Evolutionary conservation across 1,140 invertebrate genomes (phyloP).

Genomic region (Globodera rostochiensis): DNA sequence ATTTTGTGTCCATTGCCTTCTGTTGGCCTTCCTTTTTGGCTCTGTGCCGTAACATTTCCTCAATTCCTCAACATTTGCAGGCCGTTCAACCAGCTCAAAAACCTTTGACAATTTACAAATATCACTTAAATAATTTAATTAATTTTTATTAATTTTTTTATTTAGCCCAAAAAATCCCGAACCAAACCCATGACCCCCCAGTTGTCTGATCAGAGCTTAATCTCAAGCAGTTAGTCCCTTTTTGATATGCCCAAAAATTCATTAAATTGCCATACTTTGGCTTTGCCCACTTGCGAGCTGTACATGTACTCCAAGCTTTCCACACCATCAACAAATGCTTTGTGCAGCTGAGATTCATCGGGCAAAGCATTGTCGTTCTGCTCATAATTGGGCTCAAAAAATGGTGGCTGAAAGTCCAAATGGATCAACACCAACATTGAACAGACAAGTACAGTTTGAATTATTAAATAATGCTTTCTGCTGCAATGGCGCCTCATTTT

Average conservation of each 20-base stretch:
- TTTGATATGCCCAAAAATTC: slow-evolving; percentile 1
- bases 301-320: slow-evolving; percentile 23
- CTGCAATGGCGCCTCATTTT: background rate
- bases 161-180: background rate
- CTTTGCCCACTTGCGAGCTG: slow-evolving; percentile 18
- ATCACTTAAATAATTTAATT: background rate
- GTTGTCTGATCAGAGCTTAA: too few species aligned
- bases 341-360: background rate
- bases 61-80: background rate
- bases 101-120: background rate
- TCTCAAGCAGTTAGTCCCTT: background rate
- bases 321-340: slow-evolving; percentile 21
- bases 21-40: slow-evolving; percentile 1
- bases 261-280: background rate
- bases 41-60: slow-evolving; percentile 5
- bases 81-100: background rate
- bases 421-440: background rate
- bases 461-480: background rate
- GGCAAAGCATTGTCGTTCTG: background rate
- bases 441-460: background rate
- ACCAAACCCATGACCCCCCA: too few species aligned
- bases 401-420: background rate
- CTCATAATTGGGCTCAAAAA: background rate
- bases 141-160: background rate
- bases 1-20: slow-evolving; percentile 25